Evolutionary conservation across 2,797 vertebrate genomes (phyloP).

Genomic region (Champsocephalus esox): DNA sequence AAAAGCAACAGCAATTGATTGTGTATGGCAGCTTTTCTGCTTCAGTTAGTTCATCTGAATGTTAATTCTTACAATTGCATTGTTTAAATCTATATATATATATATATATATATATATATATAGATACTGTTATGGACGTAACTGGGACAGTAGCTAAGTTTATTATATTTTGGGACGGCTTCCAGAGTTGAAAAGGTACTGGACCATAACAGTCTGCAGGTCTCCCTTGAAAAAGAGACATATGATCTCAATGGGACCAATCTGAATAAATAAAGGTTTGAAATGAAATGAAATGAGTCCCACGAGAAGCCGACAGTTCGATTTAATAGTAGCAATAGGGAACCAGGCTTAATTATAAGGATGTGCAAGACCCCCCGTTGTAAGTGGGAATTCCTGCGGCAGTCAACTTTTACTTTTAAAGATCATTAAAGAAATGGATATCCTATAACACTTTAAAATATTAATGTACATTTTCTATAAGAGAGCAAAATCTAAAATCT

Average conservation of each 20-base stretch:
- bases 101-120: too few relatives aligned
- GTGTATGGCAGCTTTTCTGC: not conserved
- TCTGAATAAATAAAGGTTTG: too few relatives aligned
- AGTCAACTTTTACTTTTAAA: not conserved
- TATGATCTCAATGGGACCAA: too few relatives aligned
- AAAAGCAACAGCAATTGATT: not conserved
- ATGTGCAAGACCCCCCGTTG: not conserved
- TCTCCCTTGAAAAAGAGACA: too few relatives aligned
- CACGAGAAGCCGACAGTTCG: not conserved
- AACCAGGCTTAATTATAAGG: not conserved
- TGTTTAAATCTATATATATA: too few relatives aligned
- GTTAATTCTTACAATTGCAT: too few relatives aligned
- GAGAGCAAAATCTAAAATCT: too few relatives aligned
- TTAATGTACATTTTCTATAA: too few relatives aligned
- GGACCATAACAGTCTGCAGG: not conserved
- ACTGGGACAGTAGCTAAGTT: not conserved
- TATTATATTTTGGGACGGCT: not conserved
- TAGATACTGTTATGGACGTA: not conserved
- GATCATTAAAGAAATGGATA: not conserved
- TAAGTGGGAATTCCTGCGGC: not conserved
- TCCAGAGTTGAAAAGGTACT: conserved; percentile 15
- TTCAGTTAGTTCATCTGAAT: not conserved
- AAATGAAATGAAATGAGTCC: not conserved
- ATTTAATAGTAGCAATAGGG: not conserved
- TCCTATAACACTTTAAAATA: not conserved